Evolutionary conservation across 2,113 vertebrate species (phyloP).

Genomic region (Amia ocellicauda): DNA sequence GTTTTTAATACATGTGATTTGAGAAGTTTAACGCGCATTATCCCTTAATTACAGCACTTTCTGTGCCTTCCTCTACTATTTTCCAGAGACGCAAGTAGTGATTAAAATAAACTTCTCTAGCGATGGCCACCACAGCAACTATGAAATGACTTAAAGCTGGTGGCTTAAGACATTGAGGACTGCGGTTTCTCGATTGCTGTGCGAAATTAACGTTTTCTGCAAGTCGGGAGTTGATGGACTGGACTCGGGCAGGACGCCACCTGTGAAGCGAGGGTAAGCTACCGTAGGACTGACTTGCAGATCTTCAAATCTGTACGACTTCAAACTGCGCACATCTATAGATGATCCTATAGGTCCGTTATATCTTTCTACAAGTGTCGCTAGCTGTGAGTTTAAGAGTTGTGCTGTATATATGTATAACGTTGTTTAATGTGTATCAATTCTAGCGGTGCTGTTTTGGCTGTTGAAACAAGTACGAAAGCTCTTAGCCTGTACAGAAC

Average conservation of each 20-base stretch:
- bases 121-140: slow-evolving; percentile 19
- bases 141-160: slow-evolving; percentile 13
- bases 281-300: no score
- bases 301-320: no score
- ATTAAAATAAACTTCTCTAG: slow-evolving; percentile 16
- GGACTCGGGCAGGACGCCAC: no score
- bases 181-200: neutral
- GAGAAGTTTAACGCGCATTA: neutral
- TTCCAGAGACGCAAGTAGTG: slow-evolving; percentile 15
- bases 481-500: no score
- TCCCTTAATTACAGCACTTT: slow-evolving; percentile 19
- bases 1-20: slow-evolving; percentile 13
- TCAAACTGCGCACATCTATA: no score
- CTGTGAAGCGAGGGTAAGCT: no score
- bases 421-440: no score
- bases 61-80: slow-evolving; percentile 12
- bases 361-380: neutral
- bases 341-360: neutral
- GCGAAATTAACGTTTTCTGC: neutral
- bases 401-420: no score
- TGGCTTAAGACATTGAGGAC: neutral
- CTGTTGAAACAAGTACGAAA: no score
- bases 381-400: no score
- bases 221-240: neutral
- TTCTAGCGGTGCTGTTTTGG: no score